phyloP scores from a whole-genome alignment of 2,888 invertebrate species.

The Coremacera marginata region DNA sequence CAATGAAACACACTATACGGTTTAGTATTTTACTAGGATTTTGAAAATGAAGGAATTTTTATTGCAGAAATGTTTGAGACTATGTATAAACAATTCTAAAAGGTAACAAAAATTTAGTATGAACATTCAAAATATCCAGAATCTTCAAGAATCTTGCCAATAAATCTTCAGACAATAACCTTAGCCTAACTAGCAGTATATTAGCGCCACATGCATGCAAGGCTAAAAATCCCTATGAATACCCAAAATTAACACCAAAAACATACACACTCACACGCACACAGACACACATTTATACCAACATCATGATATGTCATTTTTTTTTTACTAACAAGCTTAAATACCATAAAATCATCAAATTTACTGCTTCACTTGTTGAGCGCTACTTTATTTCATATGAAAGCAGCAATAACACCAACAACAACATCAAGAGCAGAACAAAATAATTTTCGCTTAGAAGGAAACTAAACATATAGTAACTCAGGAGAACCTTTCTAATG shows the following conservation, averaged over 20 bases:
- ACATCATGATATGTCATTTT: too few species aligned
- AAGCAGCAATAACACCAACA: not conserved
- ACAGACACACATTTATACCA: not conserved
- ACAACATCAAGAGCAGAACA: not conserved
- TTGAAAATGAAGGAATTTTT: too few species aligned
- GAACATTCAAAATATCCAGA: too few species aligned
- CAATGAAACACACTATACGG: too few species aligned
- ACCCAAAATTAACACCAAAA: too few species aligned
- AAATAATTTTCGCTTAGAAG: not conserved
- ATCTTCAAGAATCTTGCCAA: too few species aligned
- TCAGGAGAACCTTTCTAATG: not conserved
- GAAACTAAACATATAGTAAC: not conserved
- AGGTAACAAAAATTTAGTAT: too few species aligned
- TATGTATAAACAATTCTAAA: too few species aligned
- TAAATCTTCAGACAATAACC: too few species aligned
- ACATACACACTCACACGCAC: not conserved
- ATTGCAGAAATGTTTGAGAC: too few species aligned
- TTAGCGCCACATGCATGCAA: not conserved
- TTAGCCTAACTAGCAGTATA: too few species aligned
- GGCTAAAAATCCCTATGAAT: not conserved
- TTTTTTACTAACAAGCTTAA: constrained; percentile 20
- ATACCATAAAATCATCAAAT: constrained; percentile 28
- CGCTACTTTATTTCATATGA: constrained; percentile 24
- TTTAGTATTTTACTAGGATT: too few species aligned
- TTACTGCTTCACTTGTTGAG: constrained; percentile 26